Percentiles rank a stretch among this genome's conserved stretches.
Evolutionary conservation across 2,888 invertebrate genomes (phyloP).

Genomic region (Himalopsyche kuldschensis): DNA sequence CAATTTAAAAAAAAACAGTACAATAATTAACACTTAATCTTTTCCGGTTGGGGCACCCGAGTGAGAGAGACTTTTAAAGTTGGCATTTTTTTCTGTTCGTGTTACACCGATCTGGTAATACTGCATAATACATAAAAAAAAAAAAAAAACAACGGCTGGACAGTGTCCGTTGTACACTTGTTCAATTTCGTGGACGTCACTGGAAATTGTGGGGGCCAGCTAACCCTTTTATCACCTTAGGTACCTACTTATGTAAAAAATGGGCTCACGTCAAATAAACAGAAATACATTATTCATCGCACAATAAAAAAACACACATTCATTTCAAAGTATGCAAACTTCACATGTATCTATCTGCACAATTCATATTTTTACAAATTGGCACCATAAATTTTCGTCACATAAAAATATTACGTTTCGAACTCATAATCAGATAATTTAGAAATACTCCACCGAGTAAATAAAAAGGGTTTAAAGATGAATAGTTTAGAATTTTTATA

Average conservation of each 20-base stretch:
- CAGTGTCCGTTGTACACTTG: neutral
- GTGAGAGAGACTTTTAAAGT: neutral
- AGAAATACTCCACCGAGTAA: no score
- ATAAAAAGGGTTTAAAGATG: no score
- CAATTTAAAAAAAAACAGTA: no score
- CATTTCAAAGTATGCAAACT: neutral
- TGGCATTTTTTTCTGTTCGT: neutral
- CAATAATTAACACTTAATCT: no score
- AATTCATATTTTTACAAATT: neutral
- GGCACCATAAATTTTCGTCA: neutral
- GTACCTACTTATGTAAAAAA: neutral
- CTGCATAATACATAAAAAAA: slow-evolving; percentile 1
- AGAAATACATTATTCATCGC: neutral
- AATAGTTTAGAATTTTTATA: no score
- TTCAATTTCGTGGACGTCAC: neutral
- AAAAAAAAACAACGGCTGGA: neutral
- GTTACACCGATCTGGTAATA: neutral
- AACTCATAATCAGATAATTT: no score
- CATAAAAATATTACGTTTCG: no score
- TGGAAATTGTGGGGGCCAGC: neutral
- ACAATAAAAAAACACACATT: neutral
- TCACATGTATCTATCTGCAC: neutral
- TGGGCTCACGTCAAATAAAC: neutral
- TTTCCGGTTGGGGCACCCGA: neutral
- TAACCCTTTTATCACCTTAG: neutral